phyloP scores from a whole-genome alignment of 1,140 invertebrate species.

The Magallana gigas region DNA sequence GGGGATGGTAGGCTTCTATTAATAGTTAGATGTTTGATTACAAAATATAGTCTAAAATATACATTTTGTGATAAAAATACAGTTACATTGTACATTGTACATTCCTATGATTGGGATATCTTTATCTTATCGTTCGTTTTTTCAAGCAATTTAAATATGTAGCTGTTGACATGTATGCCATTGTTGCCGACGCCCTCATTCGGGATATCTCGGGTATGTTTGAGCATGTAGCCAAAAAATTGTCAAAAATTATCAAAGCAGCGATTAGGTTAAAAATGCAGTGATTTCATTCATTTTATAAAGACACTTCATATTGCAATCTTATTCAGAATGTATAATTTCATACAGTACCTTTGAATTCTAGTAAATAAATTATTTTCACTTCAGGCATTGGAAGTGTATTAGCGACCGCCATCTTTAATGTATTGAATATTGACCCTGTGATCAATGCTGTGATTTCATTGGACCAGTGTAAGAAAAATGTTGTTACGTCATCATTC shows the following conservation, averaged over 20 bases:
- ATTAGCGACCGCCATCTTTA: conserved; percentile 52
- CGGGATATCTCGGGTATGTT: conserved; percentile 47
- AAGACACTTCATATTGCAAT: not conserved
- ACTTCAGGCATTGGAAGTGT: conserved; percentile 55
- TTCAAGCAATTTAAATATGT: conserved; percentile 53
- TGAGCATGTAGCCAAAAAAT: not conserved
- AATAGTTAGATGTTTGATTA: too few species aligned
- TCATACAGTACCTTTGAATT: not conserved
- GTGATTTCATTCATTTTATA: too few species aligned
- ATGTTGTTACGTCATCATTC: too few species aligned
- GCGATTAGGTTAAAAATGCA: too few species aligned
- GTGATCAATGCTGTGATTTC: conserved; percentile 55
- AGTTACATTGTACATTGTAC: too few species aligned
- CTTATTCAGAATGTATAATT: not conserved
- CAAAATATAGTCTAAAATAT: too few species aligned
- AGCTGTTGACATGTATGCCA: conserved; percentile 49
- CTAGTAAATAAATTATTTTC: not conserved
- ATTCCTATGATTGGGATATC: not conserved
- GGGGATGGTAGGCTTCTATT: conserved; percentile 41
- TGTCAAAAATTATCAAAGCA: not conserved
- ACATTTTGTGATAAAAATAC: too few species aligned
- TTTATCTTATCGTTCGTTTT: not conserved
- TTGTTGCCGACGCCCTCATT: conserved; percentile 44
- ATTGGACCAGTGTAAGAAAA: conserved; percentile 57
- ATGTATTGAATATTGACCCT: conserved; percentile 54